Base-by-base conservation (phyloP, 1,140 invertebrate genomes). In the Drosophila rhopaloa region DNA sequence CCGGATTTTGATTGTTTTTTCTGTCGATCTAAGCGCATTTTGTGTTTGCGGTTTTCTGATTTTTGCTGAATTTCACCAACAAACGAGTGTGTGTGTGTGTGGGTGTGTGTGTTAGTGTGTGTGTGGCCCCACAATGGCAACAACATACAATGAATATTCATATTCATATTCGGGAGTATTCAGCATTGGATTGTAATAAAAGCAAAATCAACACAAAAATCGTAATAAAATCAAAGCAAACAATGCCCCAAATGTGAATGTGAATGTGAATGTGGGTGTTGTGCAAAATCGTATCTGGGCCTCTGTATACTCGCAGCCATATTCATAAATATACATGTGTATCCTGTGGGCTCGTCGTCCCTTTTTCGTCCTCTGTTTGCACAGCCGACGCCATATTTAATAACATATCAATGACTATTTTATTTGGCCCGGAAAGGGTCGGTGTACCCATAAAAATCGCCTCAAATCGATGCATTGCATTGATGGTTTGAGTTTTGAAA, bases 121-220 rank as follows among this genome's bases (percentile, higher is more conserved):
- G 48, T 75, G 54, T 59, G 46, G 32, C 37, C 35, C 75, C 74
- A 57, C 58, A 72, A 71, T 9, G 55, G 48, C 35, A 62, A 51
- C 48, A 79, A 40, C 37, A 59, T 35, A 53, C 24, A 50, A 72
- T 72, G 68, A 72, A 72, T 72, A 72, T 72, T 72, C 68, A 72
- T 72, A 71, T 58, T 71, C 53, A 44, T 44, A 71, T 57, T 71
- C 44, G 65, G 55, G 43, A 24, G 67, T 40, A 47, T 57, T 40
- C 58, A 35, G 65, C 79, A 85, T 88, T 82, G 79, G 81, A 82
- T 88, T 88, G 76, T 76, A 86, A 86, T 88, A 86, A 86, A 86
- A 88, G 83, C 83, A 86, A 86, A 86, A 86, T 86, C 83, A 86
- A 86, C 82, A 86, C 83, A 86, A 88, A 86, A 86, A 86, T 82